Conservation (phyloP, 2,888 invertebrate species). For the Drosophila nr. perissopoda region DNA sequence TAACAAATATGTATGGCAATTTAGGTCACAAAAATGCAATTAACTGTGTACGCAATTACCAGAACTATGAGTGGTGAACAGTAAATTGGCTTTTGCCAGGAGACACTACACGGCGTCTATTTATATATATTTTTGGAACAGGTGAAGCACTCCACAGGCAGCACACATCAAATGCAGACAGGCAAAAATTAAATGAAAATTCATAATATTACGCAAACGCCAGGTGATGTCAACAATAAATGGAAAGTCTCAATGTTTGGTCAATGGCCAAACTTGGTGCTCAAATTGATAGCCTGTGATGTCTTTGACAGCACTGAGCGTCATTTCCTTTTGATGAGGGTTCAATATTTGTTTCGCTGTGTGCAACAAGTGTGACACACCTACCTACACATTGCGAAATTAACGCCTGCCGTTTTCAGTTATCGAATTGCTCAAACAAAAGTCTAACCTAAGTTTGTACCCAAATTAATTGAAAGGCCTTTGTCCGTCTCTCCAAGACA, state of each 20-base stretch:
- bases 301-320: slow-evolving; percentile 67
- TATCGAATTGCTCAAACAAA: slow-evolving; percentile 71
- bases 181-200: slow-evolving; percentile 26
- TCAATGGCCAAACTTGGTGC: slow-evolving; percentile 41
- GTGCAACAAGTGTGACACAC: slow-evolving; percentile 60
- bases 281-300: slow-evolving; percentile 61
- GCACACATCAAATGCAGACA: slow-evolving; percentile 34
- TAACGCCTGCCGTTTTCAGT: slow-evolving; percentile 40
- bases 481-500: slow-evolving; percentile 21
- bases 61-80: slow-evolving; percentile 14
- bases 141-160: slow-evolving; percentile 17
- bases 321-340: slow-evolving; percentile 69
- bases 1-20: slow-evolving; percentile 51
- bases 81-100: slow-evolving; percentile 3
- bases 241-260: slow-evolving; percentile 42
- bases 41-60: slow-evolving; percentile 56
- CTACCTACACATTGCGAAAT: slow-evolving; percentile 1
- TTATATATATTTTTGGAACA: not conserved
- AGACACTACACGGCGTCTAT: slow-evolving; percentile 11
- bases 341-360: slow-evolving; percentile 45
- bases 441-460: slow-evolving; percentile 51
- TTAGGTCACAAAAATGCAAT: slow-evolving; percentile 65
- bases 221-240: slow-evolving; percentile 40
- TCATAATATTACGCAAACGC: slow-evolving; percentile 48
- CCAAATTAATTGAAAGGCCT: slow-evolving; percentile 70